Evolutionary conservation across 2,888 invertebrate genomes (phyloP), one percentile per base, ranked within the genome.

Genomic region (Trachelus tabidus): DNA sequence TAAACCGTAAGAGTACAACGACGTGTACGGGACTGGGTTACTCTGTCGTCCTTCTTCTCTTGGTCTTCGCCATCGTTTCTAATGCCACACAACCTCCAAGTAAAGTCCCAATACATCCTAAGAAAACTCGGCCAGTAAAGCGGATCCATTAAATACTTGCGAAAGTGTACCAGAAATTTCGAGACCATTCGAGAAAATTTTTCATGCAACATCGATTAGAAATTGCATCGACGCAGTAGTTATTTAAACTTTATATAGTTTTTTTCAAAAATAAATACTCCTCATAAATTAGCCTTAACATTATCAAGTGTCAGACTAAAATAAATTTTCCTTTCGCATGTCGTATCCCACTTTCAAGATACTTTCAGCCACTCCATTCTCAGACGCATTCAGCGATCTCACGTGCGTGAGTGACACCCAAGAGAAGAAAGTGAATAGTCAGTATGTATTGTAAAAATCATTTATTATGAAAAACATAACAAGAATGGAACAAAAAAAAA

Each of bases 1-100:
- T 82, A 76, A 68, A 80, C 73, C 77, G 81, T 82, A 82, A 83
- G 81, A 80, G 77, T 40, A 37, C 78, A 83, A 56, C 56, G 56
- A 56, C 56, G 56, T 56, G 56, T 56, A 56, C 40, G 40, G 40
- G 40, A 6, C 9, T 56, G 23, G 1, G 56, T 56, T 56, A 56
- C 9, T 9, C 9, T 9, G 23, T 23, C 56, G 56, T 56, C 56
- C 56, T 56, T 40, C 40, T 40, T 23, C 23, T 56, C 56, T 56
- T 56, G 56, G 56, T 56, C 56, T 56, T 56, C 56, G 56, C 23
- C 56, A 23, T 23, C 56, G 9, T 56, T 56, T 56, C 23, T 56
- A 56, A 56, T 15, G 23, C 56, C 56, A 56, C 23, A 23, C 56
- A 56, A 23, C 56, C 56, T 56, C 23, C 56, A 23, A 56, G 56